phyloP scores from a whole-genome alignment of 2,888 invertebrate species.

The Hydroisotoma schaefferi region DNA sequence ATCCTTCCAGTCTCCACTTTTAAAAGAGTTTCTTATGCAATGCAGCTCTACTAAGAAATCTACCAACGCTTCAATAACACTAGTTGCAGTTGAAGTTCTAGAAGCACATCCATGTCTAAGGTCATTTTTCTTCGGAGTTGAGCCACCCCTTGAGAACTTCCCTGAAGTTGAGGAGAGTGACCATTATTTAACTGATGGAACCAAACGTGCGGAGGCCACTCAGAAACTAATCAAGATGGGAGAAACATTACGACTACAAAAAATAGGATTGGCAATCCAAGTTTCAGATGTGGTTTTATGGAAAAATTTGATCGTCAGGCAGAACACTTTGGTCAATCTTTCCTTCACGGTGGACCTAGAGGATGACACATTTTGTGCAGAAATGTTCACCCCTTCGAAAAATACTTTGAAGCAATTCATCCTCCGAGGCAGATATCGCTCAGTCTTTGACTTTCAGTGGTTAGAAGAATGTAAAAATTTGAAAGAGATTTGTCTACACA shows the following conservation, averaged over 20 bases:
- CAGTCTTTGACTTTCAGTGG: slow-evolving; percentile 25
- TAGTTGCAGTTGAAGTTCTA: slow-evolving; percentile 22
- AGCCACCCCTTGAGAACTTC: no score
- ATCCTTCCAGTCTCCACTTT: not conserved
- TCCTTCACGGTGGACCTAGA: slow-evolving; percentile 27
- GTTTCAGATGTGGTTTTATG: slow-evolving; percentile 7
- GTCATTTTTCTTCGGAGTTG: slow-evolving; percentile 23
- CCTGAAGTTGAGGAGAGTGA: not conserved
- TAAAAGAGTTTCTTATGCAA: slow-evolving; percentile 23
- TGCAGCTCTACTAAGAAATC: slow-evolving; percentile 18
- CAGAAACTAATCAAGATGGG: slow-evolving; percentile 12
- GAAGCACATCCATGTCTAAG: slow-evolving; percentile 22
- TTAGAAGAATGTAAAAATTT: slow-evolving; percentile 20
- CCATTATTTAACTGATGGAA: not conserved
- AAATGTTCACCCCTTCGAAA: slow-evolving; percentile 20
- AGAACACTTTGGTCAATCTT: slow-evolving; percentile 27
- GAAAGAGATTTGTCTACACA: slow-evolving; percentile 35
- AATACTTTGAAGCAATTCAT: slow-evolving; percentile 27
- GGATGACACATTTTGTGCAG: slow-evolving; percentile 18
- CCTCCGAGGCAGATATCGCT: slow-evolving; percentile 27
- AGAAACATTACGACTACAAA: not conserved
- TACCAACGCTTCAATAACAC: slow-evolving; percentile 9
- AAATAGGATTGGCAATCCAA: not conserved
- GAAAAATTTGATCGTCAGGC: slow-evolving; percentile 25
- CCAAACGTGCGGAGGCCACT: no score